Percentiles rank a stretch among this genome's conserved stretches.
Conservation (phyloP, 2,888 invertebrate genomes). For the Ormyrus nitidulus region DNA sequence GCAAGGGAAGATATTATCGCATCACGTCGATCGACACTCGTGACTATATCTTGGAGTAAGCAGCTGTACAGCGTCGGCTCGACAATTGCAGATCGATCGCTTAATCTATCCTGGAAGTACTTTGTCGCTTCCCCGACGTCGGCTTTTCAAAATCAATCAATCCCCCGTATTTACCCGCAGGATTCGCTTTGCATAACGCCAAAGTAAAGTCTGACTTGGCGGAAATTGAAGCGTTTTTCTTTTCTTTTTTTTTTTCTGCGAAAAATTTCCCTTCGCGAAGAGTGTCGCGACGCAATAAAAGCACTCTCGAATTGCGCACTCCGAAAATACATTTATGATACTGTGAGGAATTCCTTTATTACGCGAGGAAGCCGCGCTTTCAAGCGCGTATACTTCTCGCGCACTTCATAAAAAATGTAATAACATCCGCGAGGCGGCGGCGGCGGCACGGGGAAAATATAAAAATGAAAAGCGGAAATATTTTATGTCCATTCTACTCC, state of each 20-base stretch:
- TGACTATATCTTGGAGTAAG: no score
- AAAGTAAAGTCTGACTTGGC: background rate
- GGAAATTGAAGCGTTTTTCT: background rate
- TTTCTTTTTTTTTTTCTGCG: background rate
- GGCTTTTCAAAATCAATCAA: constrained; percentile 7
- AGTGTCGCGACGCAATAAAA: no score
- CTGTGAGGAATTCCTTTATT: no score
- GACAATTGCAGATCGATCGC: constrained; percentile 11
- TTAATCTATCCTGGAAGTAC: background rate
- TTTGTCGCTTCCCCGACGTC: background rate
- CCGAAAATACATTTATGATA: no score
- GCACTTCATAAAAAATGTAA: constrained; percentile 13
- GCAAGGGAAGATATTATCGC: no score
- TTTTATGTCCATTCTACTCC: background rate
- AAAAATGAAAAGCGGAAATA: constrained; percentile 8
- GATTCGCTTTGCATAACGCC: background rate
- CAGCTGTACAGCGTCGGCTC: background rate
- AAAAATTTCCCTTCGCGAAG: no score
- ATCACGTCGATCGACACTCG: no score
- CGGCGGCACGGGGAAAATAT: background rate
- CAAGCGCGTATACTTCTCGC: background rate
- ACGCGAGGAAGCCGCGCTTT: no score
- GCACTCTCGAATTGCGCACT: no score
- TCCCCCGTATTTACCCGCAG: background rate
- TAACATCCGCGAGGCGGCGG: background rate